Conservation (phyloP, 1,140 invertebrate species). For the Centruroides vittatus region DNA sequence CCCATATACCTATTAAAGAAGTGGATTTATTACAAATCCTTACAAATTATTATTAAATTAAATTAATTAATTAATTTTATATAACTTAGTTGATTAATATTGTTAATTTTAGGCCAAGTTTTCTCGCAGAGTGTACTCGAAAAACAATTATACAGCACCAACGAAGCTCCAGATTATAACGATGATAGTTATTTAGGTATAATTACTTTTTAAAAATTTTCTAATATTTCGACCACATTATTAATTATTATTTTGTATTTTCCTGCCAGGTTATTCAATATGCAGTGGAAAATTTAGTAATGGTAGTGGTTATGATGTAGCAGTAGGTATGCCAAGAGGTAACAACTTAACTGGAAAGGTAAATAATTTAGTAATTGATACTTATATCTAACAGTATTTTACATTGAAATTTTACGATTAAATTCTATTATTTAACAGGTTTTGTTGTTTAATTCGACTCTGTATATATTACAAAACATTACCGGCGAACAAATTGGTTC, state of each 20-base stretch:
- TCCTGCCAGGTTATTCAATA: conserved; percentile 60
- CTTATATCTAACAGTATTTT: neutral
- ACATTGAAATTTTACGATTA: neutral
- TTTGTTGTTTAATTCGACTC: conserved; percentile 63
- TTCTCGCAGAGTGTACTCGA: conserved; percentile 9
- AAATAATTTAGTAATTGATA: conserved; percentile 11
- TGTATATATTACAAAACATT: conserved; percentile 69
- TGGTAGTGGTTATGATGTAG: conserved; percentile 57
- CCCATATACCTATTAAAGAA: too few species aligned
- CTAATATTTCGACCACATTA: neutral
- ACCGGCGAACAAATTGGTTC: conserved; percentile 84
- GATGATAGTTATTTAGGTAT: conserved; percentile 71
- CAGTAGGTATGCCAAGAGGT: conserved; percentile 82
- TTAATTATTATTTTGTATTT: too few species aligned
- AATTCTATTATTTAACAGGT: conserved; percentile 38
- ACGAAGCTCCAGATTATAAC: conserved; percentile 39
- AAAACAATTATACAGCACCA: neutral
- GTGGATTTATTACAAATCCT: too few species aligned
- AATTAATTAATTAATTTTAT: too few species aligned
- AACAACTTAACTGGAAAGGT: conserved; percentile 63
- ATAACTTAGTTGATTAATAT: too few species aligned
- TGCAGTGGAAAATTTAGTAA: conserved; percentile 75
- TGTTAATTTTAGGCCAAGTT: conserved; percentile 6
- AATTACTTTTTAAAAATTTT: neutral
- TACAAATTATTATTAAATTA: too few species aligned